A percentile compares a stretch with the other conserved stretches of the same genome.
phyloP scores from a whole-genome alignment of 2,797 vertebrate species.

The Trichosurus vulpecula region DNA sequence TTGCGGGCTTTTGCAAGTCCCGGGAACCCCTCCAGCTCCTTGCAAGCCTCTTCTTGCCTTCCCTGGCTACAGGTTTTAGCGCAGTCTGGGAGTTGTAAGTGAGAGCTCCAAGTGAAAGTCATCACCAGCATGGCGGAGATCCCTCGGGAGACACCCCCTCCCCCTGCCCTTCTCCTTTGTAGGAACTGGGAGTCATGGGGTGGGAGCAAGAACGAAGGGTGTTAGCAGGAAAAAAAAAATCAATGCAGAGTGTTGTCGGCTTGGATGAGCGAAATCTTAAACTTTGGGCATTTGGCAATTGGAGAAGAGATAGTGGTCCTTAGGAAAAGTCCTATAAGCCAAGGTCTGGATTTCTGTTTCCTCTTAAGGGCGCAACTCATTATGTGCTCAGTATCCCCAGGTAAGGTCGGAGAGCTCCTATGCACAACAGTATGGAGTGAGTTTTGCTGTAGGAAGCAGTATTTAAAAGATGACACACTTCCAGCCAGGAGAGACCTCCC shows the following conservation, averaged over 20 bases:
- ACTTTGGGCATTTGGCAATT: neutral
- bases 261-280: neutral
- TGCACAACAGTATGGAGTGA: neutral
- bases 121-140: neutral
- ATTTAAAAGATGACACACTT: neutral
- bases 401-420: neutral
- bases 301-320: neutral
- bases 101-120: neutral
- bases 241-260: fast-evolving
- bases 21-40: fast-evolving
- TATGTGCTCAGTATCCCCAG: neutral
- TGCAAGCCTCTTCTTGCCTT: neutral
- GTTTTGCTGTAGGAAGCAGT: neutral
- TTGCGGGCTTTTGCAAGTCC: neutral
- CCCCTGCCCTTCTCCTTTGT: neutral
- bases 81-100: neutral
- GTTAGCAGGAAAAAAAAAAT: neutral
- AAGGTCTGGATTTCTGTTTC: neutral
- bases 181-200: neutral
- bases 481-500: neutral
- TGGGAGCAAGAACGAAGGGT: neutral
- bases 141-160: fast-evolving
- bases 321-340: neutral
- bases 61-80: neutral
- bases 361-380: neutral